Evolutionary conservation across 2,888 invertebrate genomes (phyloP).

Genomic region (Drosophila paracracens): DNA sequence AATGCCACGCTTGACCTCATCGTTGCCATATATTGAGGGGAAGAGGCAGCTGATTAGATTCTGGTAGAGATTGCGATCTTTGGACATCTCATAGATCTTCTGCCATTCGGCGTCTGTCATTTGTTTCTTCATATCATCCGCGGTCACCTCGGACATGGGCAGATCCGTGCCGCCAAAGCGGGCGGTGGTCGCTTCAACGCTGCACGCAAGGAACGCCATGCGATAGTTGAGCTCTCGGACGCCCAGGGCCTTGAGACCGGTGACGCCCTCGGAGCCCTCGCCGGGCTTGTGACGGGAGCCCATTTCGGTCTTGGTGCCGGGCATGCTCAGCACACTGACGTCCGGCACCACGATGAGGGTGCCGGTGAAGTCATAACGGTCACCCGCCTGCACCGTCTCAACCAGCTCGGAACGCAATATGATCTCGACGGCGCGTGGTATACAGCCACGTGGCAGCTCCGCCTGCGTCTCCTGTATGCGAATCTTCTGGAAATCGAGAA

Average conservation of each 20-base stretch:
- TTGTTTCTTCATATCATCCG: conserved; percentile 95
- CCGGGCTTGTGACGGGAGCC: conserved; percentile 90
- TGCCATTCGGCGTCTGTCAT: conserved; percentile 98
- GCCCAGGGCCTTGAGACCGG: conserved; percentile 92
- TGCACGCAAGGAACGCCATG: conserved; percentile 97
- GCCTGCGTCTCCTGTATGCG: conserved; percentile 99
- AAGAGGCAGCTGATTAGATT: conserved; percentile 97
- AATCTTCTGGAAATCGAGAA: conserved; percentile 99
- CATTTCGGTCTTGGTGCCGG: conserved; percentile 94
- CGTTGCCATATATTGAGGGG: conserved; percentile 98
- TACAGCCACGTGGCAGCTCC: conserved; percentile 97
- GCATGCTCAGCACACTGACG: conserved; percentile 93
- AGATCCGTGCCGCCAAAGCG: conserved; percentile 95
- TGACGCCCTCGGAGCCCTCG: conserved; percentile 93
- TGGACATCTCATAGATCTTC: conserved; percentile 98
- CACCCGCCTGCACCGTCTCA: conserved; percentile 93
- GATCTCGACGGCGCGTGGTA: conserved; percentile 98
- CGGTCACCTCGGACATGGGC: conserved; percentile 94
- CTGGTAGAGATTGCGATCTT: conserved; percentile 94
- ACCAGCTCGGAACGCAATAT: conserved; percentile 98
- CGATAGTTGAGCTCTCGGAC: conserved; percentile 93
- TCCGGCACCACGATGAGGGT: conserved; percentile 99
- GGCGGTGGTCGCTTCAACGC: conserved; percentile 93
- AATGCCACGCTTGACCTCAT: conserved; percentile 96
- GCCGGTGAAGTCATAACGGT: conserved; percentile 96